Evolutionary conservation across 1,140 invertebrate genomes (phyloP), one percentile per base, ranked within the genome.

Genomic region (Panagrolaimus sp.): DNA sequence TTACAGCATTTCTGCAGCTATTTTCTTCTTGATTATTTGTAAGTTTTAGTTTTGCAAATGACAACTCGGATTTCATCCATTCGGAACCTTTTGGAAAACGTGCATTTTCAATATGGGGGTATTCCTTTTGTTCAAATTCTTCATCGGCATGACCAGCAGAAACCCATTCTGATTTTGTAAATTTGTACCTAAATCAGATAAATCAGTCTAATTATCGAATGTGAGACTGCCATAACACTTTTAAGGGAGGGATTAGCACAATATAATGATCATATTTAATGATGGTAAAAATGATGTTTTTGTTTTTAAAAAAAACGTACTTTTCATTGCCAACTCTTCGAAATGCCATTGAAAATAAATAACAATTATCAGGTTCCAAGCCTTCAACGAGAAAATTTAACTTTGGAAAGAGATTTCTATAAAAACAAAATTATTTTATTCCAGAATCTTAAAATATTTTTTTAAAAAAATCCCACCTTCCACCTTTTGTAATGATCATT

Each of bases 401-500:
- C 10, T 64, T 64, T 4, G 63, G 63, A 28, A 64, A 64, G 12
- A 64, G 28, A 15, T 43, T 64, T 7, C 63, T 64, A 14, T 24
- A 64, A 64, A 21, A 10, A 43, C 1, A 64, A 64, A 9, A 64
- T n/a, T 4, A 58, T n/a, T n/a, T n/a, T 4, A 38, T 38, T 38
- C 32, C 32, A 38, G 21, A 58, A 21, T 28, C 14, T 8, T 5
- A 26, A 64, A 43, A 17, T 5, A 32, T 14, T 5, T 10, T 24
- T 21, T n/a, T 43, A 64, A 4, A 43, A 21, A 24, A 64, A 64
- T 17, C 28, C 10, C 10, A 64, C 63, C 63, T 32, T 64, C 63
- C 63, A 32, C 28, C 28, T 43, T 64, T 64, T 26, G 63, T 64
- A n/a, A 64, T 43, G 0, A 64, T 64, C 63, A 64, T 64, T 28